Base-by-base conservation (phyloP, 2,797 vertebrate genomes). In the Enteromius mattozi region DNA sequence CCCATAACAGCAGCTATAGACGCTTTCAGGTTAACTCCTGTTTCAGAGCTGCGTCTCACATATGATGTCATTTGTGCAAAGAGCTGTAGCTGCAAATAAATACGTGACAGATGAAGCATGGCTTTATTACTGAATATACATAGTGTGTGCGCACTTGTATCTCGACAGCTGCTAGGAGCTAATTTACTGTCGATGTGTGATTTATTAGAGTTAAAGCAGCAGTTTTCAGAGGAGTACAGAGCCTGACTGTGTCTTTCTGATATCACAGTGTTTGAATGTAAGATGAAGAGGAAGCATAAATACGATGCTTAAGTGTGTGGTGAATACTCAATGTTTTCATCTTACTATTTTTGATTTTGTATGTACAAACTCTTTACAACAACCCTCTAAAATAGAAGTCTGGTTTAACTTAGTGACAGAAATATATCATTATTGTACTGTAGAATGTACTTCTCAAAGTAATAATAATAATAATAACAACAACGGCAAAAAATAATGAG, bases 171-270 rank as follows among this genome's bases (percentile, higher is more conserved):
- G 37, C 24, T 49, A 33, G 37, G 61, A 68, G 37, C 47, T 79
- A 24, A 14, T 74, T 33, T 61, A 75, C 19, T 4, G 49, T 80
- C 49, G 5, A 54, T 78, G 13, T 9, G 33, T 8, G 30, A 56
- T 56, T 76, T 24, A 56, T 75, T 30, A 75, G 72, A 21, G 47
- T 54, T 35, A 75, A 54, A 75, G 70, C 45, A 72, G 59, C 59
- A 63, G 27, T 12, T 63, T 27, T 63, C 59, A 27, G 59, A 24
- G 56, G 56, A 27, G 56, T 13, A 27, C n/a, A 27, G 30, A 35
- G 63, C 30, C 16, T 66, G 30, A 10, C 12, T 19, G 30, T 19
- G 16, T 61, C 56, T 61, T 61, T 19, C 56, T 27, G 65, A 9
- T 10, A 19, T 21, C 65, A 68, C 65, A 21, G 8, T 10, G 6